Conservation (phyloP, 2,797 vertebrate species). For the Trichosurus vulpecula region DNA sequence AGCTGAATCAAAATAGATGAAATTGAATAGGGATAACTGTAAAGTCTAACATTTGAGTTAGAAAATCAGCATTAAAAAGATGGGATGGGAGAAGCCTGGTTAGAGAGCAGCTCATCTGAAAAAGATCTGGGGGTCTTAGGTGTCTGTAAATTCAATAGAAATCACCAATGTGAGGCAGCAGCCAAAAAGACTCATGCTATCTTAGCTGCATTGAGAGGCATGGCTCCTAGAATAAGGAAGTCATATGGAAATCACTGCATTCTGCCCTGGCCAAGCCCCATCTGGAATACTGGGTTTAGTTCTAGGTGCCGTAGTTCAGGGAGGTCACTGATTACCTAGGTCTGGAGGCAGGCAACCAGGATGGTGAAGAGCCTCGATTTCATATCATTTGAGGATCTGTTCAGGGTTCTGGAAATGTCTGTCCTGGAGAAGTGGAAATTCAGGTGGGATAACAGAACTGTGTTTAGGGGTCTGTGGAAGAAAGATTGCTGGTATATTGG, state of each 20-base stretch:
- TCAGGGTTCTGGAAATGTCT: not conserved
- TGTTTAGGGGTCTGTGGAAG: not conserved
- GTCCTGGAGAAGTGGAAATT: not conserved
- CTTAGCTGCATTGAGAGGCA: not conserved
- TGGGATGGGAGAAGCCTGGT: not conserved
- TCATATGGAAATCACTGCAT: not conserved
- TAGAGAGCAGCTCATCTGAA: not conserved
- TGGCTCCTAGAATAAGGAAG: not conserved
- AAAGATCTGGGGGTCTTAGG: not conserved
- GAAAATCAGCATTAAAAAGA: not conserved
- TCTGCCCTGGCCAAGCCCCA: not conserved
- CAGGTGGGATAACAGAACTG: not conserved
- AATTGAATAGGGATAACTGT: not conserved
- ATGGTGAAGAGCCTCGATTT: not conserved
- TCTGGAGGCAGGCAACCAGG: not conserved
- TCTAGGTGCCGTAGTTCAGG: not conserved
- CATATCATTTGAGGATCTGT: not conserved
- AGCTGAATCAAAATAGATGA: not conserved
- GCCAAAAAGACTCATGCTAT: not conserved
- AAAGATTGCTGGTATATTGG: not conserved
- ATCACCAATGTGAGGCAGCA: not conserved
- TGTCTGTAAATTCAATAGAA: not conserved
- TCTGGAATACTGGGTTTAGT: not conserved
- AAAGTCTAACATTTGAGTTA: not conserved
- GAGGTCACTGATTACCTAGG: not conserved